Conservation (phyloP, 2,113 vertebrate genomes). For the Conger conger region DNA sequence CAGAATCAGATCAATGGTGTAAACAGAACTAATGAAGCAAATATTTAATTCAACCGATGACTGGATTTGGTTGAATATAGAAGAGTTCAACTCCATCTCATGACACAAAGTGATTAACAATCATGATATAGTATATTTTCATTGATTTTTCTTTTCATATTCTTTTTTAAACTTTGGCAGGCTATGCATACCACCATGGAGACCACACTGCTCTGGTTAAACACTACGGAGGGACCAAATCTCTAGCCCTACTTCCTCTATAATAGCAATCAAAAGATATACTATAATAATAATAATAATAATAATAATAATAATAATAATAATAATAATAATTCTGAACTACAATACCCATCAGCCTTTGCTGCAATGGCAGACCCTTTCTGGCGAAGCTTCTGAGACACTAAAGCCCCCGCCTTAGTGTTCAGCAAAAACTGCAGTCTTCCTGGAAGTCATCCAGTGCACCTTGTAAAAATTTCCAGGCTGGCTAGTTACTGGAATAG, state of each 20-base stretch:
- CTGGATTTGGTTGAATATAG: background rate
- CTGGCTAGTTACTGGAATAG: conserved; percentile 15
- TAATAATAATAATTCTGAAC: background rate
- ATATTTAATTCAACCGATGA: background rate
- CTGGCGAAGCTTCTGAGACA: background rate
- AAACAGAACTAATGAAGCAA: background rate
- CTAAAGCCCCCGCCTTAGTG: background rate
- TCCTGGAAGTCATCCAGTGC: background rate
- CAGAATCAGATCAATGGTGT: background rate
- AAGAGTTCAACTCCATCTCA: background rate
- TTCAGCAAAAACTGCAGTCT: background rate
- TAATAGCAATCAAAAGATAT: background rate
- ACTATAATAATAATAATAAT: background rate
- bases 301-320: background rate
- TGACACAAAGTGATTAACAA: background rate
- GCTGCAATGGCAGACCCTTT: background rate
- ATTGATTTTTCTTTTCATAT: background rate
- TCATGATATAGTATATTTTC: background rate
- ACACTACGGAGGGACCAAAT: background rate
- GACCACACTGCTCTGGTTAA: background rate
- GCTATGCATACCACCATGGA: background rate
- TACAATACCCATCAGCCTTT: background rate
- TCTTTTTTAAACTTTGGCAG: background rate
- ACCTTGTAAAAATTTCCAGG: conserved; percentile 32
- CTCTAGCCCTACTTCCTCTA: background rate